These are phyloP conservation scores for Oryctes rhinoceros DNA, from an alignment of 1,140 invertebrate genomes.

Conservation along the genomic window DNA sequence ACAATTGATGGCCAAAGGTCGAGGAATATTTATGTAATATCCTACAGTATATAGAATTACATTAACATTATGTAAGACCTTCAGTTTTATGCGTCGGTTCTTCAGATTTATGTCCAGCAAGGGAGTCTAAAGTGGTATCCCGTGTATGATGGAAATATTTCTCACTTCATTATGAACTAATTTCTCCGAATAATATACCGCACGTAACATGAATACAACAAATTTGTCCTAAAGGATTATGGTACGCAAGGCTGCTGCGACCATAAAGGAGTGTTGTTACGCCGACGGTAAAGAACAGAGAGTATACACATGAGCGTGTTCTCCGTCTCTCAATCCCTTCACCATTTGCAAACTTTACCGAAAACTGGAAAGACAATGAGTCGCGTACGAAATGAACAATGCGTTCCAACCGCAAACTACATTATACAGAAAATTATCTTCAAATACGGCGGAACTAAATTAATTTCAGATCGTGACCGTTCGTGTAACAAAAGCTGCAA, in stretches of 20 bases:
- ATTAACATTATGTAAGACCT: too few relatives aligned
- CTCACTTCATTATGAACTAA: neutral
- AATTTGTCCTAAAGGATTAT: slow-evolving; percentile 30
- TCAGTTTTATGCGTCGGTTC: too few relatives aligned
- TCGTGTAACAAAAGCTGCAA: slow-evolving; percentile 31
- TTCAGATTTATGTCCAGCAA: too few relatives aligned
- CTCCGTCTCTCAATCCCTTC: neutral
- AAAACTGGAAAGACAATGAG: slow-evolving; percentile 37
- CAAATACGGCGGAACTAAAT: slow-evolving; percentile 35
- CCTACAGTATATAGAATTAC: too few relatives aligned
- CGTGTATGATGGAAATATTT: neutral
- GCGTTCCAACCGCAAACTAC: slow-evolving; percentile 24
- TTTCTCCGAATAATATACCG: slow-evolving; percentile 4
- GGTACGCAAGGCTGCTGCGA: neutral
- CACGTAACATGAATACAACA: slow-evolving; percentile 18
- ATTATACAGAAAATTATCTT: slow-evolving; percentile 37
- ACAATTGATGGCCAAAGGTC: too few relatives aligned
- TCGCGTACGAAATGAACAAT: slow-evolving; percentile 26
- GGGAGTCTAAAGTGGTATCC: too few relatives aligned
- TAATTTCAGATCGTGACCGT: slow-evolving; percentile 34
- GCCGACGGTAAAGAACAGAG: neutral
- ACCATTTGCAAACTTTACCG: slow-evolving; percentile 12
- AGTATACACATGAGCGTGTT: slow-evolving; percentile 27
- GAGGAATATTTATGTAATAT: too few relatives aligned
- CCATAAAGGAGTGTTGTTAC: slow-evolving; percentile 10